These are phyloP conservation scores for Phrynocephalus versicolor DNA, from an alignment of 2,113 vertebrate genomes.

Conservation along the genomic window DNA sequence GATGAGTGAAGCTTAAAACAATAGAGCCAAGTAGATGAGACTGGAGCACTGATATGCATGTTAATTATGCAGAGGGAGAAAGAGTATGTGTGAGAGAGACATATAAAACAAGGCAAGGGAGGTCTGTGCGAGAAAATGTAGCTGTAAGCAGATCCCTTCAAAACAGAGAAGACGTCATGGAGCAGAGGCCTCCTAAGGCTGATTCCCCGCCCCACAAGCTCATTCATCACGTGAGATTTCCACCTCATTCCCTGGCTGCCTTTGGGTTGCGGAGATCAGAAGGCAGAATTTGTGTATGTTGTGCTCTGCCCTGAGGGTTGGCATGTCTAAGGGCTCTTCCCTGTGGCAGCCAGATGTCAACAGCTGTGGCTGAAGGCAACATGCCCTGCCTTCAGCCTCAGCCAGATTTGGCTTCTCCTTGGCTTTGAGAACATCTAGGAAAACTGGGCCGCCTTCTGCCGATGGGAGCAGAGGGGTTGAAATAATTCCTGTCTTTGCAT, in stretches of 20 bases:
- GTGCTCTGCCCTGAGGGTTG: too few relatives aligned
- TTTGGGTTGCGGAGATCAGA: neutral
- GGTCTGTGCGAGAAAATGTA: neutral
- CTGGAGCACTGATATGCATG: neutral
- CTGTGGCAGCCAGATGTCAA: neutral
- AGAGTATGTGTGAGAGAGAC: neutral
- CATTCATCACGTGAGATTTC: neutral
- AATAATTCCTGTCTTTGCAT: too few relatives aligned
- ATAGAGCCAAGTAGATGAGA: neutral
- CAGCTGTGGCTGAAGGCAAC: neutral
- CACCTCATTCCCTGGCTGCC: neutral
- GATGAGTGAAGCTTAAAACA: conserved; percentile 11
- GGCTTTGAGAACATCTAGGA: too few relatives aligned
- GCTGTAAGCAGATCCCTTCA: neutral
- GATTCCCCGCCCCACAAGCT: too few relatives aligned
- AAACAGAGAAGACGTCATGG: neutral
- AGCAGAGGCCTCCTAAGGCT: too few relatives aligned
- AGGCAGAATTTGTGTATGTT: neutral
- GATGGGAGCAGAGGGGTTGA: too few relatives aligned
- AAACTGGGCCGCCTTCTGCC: too few relatives aligned
- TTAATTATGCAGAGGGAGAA: neutral
- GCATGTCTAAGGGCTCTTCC: neutral
- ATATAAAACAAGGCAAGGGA: neutral
- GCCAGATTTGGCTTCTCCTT: too few relatives aligned
- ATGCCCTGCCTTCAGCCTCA: too few relatives aligned